Evolutionary conservation across 1,140 invertebrate species (phyloP), one percentile per base, ranked within the genome.

Genomic region (Aphis craccivora): DNA sequence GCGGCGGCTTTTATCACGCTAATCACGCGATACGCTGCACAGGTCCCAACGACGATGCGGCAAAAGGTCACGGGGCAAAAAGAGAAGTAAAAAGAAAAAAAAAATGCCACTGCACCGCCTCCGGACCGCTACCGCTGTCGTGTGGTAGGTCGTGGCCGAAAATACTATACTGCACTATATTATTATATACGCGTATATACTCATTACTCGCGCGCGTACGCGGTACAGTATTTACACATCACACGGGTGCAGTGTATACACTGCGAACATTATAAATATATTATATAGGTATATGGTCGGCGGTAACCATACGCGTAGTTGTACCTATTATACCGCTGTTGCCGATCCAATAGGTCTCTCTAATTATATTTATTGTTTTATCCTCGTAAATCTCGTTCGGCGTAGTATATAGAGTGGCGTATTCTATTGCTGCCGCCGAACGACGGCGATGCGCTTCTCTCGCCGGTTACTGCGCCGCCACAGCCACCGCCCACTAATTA

Each of bases 401-500:
- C 35, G 43, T n/a, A 25, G 37, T 76, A 37, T 37, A 37, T 37
- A 37, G 35, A 83, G 76, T 45, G 89, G 89, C 53, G 48, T 87
- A 48, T 87, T 87, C 84, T 14, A 0, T 25, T 86, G 83, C 37
- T 86, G 84, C 40, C 30, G 60, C n/a, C 60, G 60, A n/a, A 67
- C 60, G 60, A 14, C 60, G 83, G 1, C 84, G 84, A 86, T 86
- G 86, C 86, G 86, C 86, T 45, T 87, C 90, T 51, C 40, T 91
- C 35, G 40, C 30, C 43, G 60, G 60, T 76, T n/a, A n/a, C 25
- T 14, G 37, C 30, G 40, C 53, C 60, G 67, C 67, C 43, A 45
- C 76, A 45, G 76, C 43, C n/a, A 45, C 90, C 90, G 90, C 90
- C 90, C 90, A 76, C 55, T 91, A 91, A 91, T 91, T 91, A 91